Percentiles rank a stretch among this genome's conserved stretches.
These are phyloP conservation scores for Zeuzera pyrina DNA, from an alignment of 2,888 invertebrate genomes.

Conservation along the genomic window DNA sequence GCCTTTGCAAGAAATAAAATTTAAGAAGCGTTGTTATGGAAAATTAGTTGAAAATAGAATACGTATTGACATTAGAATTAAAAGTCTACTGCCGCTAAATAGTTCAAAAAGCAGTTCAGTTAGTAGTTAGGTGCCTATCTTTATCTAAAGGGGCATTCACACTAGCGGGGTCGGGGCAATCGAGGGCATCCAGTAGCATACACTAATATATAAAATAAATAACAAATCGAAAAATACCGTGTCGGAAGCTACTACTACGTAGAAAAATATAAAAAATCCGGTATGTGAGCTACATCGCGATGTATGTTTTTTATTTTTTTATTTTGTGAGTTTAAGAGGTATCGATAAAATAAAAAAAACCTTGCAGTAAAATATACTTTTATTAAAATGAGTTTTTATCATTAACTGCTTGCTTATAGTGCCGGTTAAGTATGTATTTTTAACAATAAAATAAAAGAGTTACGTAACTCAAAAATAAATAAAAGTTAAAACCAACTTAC, in stretches of 20 bases:
- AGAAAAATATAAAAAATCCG: constrained; percentile 39
- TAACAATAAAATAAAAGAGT: constrained; percentile 58
- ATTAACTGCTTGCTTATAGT: constrained; percentile 54
- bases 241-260: constrained; percentile 57
- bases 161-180: constrained; percentile 57
- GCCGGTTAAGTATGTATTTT: constrained; percentile 67
- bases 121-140: constrained; percentile 53
- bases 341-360: constrained; percentile 57
- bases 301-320: constrained; percentile 14
- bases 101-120: constrained; percentile 61
- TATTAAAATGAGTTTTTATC: constrained; percentile 60
- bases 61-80: no score
- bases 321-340: constrained; percentile 22
- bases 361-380: constrained; percentile 57
- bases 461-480: constrained; percentile 62
- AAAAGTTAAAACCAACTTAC: constrained; percentile 36
- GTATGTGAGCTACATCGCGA: constrained; percentile 66
- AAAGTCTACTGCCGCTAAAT: no score
- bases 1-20: no score
- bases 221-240: constrained; percentile 42
- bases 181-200: constrained; percentile 68
- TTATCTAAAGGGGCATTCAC: constrained; percentile 61
- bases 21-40: no score
- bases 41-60: no score
- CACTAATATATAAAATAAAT: constrained; percentile 48